Conservation (phyloP, 2,113 vertebrate genomes). For the Cephalopholis sonnerati region DNA sequence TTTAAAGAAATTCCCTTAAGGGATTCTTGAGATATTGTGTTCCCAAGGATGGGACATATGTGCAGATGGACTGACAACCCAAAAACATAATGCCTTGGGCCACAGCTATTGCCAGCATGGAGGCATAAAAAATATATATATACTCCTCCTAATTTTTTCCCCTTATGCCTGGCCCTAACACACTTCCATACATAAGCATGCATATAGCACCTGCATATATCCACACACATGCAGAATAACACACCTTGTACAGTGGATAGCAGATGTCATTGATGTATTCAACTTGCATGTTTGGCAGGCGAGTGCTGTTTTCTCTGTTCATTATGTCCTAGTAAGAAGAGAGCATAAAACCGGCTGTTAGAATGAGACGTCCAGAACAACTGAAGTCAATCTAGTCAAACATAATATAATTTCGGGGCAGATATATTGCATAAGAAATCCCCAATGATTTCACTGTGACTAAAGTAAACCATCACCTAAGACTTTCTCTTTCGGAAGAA, state of each 20-base stretch:
- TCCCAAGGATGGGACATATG: too few species aligned
- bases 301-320: constrained; percentile 93
- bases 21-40: too few species aligned
- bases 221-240: constrained; percentile 1
- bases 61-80: too few species aligned
- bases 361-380: not conserved
- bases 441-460: not conserved
- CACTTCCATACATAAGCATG: too few species aligned
- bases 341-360: not conserved
- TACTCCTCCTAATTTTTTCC: too few species aligned
- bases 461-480: not conserved
- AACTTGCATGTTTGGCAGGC: constrained; percentile 93
- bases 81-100: too few species aligned
- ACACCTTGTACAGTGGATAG: constrained; percentile 92
- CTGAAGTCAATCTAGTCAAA: not conserved
- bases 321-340: constrained; percentile 88
- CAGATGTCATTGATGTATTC: constrained; percentile 94
- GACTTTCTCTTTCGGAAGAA: not conserved
- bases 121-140: too few species aligned
- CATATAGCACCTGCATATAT: not conserved
- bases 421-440: not conserved
- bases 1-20: too few species aligned
- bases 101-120: too few species aligned
- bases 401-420: not conserved
- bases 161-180: too few species aligned